Percentiles rank a stretch among this genome's conserved stretches.
Conservation (phyloP, 2,113 vertebrate species). For the Mystacornis crossleyi region DNA sequence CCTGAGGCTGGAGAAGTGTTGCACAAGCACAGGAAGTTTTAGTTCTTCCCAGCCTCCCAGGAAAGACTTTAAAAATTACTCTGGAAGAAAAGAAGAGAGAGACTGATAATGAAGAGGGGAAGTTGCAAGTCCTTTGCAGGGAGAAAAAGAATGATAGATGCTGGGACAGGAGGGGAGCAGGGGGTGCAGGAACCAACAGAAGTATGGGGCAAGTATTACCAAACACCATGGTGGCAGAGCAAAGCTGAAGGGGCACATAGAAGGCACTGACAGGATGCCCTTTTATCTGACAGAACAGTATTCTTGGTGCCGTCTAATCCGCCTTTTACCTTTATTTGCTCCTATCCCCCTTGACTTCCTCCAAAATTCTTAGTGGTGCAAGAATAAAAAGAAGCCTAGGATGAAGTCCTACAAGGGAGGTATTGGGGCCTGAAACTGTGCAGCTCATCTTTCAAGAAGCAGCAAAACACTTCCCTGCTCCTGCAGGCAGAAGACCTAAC, state of each 20-base stretch:
- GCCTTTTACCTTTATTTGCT: not conserved
- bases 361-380: not conserved
- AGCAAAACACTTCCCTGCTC: not conserved
- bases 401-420: not conserved
- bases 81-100: not conserved
- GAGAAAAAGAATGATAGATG: not conserved
- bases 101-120: not conserved
- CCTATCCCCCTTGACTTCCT: not conserved
- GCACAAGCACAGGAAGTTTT: rapidly evolving
- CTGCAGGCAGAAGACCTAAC: not conserved
- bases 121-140: not conserved
- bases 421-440: not conserved
- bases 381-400: not conserved
- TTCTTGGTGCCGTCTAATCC: not conserved
- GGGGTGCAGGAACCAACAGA: not conserved
- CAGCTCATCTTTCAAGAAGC: not conserved
- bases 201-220: not conserved
- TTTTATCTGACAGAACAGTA: not conserved
- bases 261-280: not conserved
- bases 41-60: not conserved
- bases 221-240: not conserved
- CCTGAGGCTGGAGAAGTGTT: not conserved
- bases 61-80: not conserved
- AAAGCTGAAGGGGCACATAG: rapidly evolving
- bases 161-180: not conserved